Evolutionary conservation across 2,113 vertebrate species (phyloP), one percentile per base, ranked within the genome.

Genomic region (Amphiprion percula): DNA sequence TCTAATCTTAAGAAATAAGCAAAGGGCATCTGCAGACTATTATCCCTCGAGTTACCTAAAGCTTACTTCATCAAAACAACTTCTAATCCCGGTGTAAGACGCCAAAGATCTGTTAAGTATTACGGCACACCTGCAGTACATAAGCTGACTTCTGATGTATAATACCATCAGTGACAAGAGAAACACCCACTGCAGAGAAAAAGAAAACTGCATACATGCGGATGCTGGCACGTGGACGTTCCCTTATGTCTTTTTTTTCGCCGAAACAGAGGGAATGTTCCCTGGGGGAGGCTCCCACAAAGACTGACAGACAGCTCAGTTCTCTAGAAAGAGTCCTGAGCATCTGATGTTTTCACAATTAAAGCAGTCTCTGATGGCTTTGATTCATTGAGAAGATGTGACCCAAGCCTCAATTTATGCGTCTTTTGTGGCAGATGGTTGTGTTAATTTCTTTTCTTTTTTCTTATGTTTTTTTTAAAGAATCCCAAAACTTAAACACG

Each of bases 41-140:
- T 74, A 73, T 85, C 77, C 75, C 52, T 33, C 4, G 56, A 84
- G 79, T 70, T 80, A 80, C 77, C 44, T 62, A 71, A 76, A 78
- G 78, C 80, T 82, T 82, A 70, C 69, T 84, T 77, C 65, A 80
- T 88, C 87, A 91, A 87, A 91, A 87, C 81, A 87, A 74, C 65
- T 74, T 80, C 59, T 90, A 93, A 94, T 90, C 88, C 90, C 60
- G 3, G n/a, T 85, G 75, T 90, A 88, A 92, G 84, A 69, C 66
- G 0, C 53, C 53, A 44, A 80, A 70, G 68, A 90, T 87, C 85
- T 85, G 65, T 62, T 67, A 74, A 49, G 83, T 74, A 85, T 87
- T 91, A 90, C 33, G 68, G 75, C 71, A 84, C 83, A 90, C 89
- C 89, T 88, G 87, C 82, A 68, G 63, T 71, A 87, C 68, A 82